These are phyloP conservation scores for Antrozous pallidus DNA, from an alignment of 2,797 vertebrate genomes.

Conservation along the genomic window DNA sequence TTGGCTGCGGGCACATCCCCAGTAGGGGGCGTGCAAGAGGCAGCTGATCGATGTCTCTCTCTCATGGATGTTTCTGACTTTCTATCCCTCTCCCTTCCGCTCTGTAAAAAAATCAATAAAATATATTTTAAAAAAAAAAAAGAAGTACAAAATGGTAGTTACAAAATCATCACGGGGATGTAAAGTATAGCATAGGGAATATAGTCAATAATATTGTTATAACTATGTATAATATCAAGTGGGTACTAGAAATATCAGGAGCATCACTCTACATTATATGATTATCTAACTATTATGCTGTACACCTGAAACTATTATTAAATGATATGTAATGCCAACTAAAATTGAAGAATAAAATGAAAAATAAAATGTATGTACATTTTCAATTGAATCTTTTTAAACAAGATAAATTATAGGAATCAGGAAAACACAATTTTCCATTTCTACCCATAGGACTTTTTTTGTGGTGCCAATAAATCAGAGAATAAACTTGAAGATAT, in stretches of 20 bases:
- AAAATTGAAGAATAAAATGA: neutral
- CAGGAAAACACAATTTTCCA: neutral
- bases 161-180: neutral
- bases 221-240: neutral
- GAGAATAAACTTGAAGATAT: slow-evolving; percentile 15
- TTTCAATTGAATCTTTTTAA: slow-evolving; percentile 41
- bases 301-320: neutral
- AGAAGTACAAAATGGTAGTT: neutral
- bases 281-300: neutral
- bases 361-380: neutral
- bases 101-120: no score
- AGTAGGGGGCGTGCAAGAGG: no score
- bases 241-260: neutral
- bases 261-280: neutral
- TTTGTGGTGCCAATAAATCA: slow-evolving; percentile 4
- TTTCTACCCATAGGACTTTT: neutral
- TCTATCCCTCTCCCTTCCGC: no score
- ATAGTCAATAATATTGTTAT: neutral
- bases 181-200: neutral
- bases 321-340: neutral
- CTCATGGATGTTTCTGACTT: no score
- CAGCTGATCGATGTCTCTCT: no score
- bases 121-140: no score
- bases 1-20: no score
- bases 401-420: neutral